Conservation (phyloP, 2,888 invertebrate species). For the Cancer borealis region DNA sequence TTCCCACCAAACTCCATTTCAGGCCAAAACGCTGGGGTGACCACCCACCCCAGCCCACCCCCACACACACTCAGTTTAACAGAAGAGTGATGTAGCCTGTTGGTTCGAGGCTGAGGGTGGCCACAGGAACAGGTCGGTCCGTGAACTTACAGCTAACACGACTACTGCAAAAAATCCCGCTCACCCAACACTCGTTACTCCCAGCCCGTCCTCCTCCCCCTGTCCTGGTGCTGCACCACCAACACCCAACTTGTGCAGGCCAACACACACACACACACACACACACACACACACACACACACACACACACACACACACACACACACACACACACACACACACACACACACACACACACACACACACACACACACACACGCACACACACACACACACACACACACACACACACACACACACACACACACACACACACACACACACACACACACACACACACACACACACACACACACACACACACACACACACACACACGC, state of each 20-base stretch:
- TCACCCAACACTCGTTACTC: neutral
- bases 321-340: conserved; percentile 62
- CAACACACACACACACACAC: conserved; percentile 36
- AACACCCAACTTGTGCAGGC: neutral
- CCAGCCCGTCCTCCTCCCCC: neutral
- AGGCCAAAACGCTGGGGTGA: neutral
- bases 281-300: conserved; percentile 49
- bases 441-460: conserved; percentile 54
- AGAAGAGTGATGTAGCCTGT: neutral
- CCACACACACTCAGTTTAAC: neutral
- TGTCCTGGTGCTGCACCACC: neutral
- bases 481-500: conserved; percentile 60
- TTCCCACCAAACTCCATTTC: neutral
- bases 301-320: conserved; percentile 61
- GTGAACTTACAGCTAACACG: neutral
- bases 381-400: conserved; percentile 57
- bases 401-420: no score
- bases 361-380: conserved; percentile 51
- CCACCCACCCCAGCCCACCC: neutral
- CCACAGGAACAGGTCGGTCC: neutral
- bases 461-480: conserved; percentile 52
- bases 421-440: conserved; percentile 56
- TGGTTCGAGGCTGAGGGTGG: neutral
- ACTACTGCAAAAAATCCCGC: neutral
- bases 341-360: conserved; percentile 56